Evolutionary conservation across 2,888 invertebrate species (phyloP).

Genomic region (Agapostemon virescens): DNA sequence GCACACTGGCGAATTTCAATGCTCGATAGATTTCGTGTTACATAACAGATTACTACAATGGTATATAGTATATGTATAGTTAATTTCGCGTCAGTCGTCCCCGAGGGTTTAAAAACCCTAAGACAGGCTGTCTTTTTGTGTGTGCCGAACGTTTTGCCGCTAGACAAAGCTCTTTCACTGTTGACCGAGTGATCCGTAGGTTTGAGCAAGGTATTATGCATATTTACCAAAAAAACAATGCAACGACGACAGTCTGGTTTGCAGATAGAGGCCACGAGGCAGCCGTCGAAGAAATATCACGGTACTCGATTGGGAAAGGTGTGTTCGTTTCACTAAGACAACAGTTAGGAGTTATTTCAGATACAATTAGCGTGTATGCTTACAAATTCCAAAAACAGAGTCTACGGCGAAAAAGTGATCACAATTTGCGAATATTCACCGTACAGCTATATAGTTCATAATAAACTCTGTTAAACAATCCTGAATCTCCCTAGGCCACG

Average conservation of each 20-base stretch:
- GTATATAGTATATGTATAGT: too few relatives aligned
- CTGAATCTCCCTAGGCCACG: too few relatives aligned
- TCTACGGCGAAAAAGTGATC: too few relatives aligned
- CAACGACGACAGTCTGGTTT: neutral
- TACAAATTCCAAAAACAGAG: too few relatives aligned
- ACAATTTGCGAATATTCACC: too few relatives aligned
- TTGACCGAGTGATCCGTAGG: neutral
- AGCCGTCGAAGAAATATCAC: slow-evolving; percentile 8
- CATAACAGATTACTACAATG: too few relatives aligned
- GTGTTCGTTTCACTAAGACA: slow-evolving; percentile 18
- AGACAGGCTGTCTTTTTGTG: neutral
- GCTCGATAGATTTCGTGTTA: too few relatives aligned
- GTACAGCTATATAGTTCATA: too few relatives aligned
- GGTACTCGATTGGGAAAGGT: slow-evolving; percentile 4
- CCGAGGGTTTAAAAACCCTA: neutral
- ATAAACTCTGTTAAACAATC: too few relatives aligned
- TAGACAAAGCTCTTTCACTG: neutral
- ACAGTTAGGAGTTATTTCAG: too few relatives aligned
- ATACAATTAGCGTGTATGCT: too few relatives aligned
- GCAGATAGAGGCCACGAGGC: neutral
- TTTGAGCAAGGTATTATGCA: slow-evolving; percentile 4
- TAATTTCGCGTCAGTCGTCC: neutral
- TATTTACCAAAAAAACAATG: neutral
- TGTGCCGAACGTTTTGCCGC: neutral
- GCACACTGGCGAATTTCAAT: too few relatives aligned